Base-by-base conservation (phyloP, 2,888 invertebrate species). In the Dusona sp. region DNA sequence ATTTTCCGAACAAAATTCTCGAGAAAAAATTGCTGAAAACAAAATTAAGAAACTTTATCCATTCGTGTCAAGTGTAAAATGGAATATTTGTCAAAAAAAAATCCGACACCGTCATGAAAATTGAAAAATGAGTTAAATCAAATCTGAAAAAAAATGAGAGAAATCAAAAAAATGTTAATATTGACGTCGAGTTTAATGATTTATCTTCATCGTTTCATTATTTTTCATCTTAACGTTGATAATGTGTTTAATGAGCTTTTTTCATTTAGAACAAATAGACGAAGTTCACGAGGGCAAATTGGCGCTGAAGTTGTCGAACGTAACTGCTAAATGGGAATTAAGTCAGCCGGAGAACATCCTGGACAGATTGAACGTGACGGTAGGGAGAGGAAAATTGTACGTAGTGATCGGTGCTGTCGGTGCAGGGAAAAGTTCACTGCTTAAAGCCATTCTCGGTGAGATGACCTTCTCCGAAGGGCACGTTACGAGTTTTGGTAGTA, bases 331-430 rank as follows among this genome's bases (percentile, higher is more conserved):
- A 87, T 96, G 96, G 96, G 95, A 95, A 0, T 92, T 93, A 0
- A 94, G 95, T 87, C 95, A 95, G 25, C 93, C 94, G 38, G 94
- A 95, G 84, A 93, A 93, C 48, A 96, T 96, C 0, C 94, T 96
- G 11, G 95, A 95, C 54, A 94, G 95, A 45, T 89, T 96, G 19
- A 95, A 95, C 19, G 88, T 96, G 64, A 93, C 95, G 7, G 92
- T 96, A 11, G 95, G 95, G 29, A 95, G 93, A 89, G 96, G 96
- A 65, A 95, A 96, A 89, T 93, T 96, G 16, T 95, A 97, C 84
- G 97, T 97, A 13, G 95, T 97, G 48, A 96, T 97, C 74, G 97
- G 97, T 11, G 95, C 97, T 78, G 97, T 97, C 0, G 97, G 97
- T 9, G 95, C 96, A 48, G 97, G 97, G 72, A 98, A 96, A 95